Percentiles rank a stretch among this genome's conserved stretches.
Conservation (phyloP, 1,140 invertebrate genomes). For the Drosophila paulistorum region DNA sequence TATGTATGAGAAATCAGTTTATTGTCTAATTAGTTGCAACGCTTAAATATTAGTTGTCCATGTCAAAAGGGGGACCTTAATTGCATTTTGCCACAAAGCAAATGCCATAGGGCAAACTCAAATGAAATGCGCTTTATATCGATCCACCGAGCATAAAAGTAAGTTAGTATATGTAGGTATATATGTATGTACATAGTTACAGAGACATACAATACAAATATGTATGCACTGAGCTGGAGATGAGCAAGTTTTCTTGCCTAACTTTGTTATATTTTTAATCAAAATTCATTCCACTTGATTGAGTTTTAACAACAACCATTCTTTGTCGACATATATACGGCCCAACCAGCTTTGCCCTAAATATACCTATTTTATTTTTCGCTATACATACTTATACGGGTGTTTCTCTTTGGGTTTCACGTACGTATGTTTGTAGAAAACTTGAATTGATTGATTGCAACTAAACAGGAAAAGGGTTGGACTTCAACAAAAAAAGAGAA, state of each 20-base stretch:
- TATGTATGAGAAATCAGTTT: constrained; percentile 66
- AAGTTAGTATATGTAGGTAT: neutral
- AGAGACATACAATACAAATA: neutral
- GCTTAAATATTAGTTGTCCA: constrained; percentile 21
- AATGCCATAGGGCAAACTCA: constrained; percentile 37
- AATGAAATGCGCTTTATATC: constrained; percentile 42
- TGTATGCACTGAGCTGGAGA: constrained; percentile 39
- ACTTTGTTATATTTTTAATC: constrained; percentile 79
- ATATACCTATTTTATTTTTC: neutral
- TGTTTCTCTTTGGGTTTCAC: neutral
- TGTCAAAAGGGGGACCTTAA: constrained; percentile 29
- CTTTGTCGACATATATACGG: neutral
- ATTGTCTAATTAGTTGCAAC: constrained; percentile 66
- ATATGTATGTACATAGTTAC: neutral
- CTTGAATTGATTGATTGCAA: constrained; percentile 1
- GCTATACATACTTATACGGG: neutral
- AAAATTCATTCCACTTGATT: constrained; percentile 78
- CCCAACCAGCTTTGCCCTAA: neutral
- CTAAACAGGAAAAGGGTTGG: neutral
- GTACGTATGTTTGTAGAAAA: neutral
- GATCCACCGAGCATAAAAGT: constrained; percentile 23
- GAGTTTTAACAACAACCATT: constrained; percentile 59
- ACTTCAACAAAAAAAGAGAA: no score
- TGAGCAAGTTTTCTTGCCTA: constrained; percentile 46
- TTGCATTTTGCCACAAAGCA: constrained; percentile 55